Evolutionary conservation across 2,888 invertebrate genomes (phyloP).

Genomic region (Ypsolopha sequella): DNA sequence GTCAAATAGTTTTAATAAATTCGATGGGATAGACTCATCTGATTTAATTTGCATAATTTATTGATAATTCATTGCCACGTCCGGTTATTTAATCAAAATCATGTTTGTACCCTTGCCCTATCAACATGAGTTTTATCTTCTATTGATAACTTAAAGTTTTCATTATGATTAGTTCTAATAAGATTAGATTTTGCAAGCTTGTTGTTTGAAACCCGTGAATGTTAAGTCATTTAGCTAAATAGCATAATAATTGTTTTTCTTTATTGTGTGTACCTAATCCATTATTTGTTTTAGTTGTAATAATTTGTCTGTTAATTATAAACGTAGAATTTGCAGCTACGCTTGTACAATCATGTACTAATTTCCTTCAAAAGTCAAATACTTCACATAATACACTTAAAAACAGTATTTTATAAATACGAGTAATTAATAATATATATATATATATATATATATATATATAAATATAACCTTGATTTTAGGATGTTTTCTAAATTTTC

Average conservation of each 20-base stretch:
- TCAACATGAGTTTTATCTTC: too few species aligned
- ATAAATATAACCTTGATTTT: slow-evolving; percentile 26
- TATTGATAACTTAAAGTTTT: too few species aligned
- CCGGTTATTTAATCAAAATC: too few species aligned
- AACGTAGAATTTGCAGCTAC: slow-evolving; percentile 58
- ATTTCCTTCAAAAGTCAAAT: slow-evolving; percentile 36
- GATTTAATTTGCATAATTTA: too few species aligned
- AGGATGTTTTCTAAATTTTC: slow-evolving; percentile 59
- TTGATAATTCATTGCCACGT: too few species aligned
- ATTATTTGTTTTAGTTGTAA: slow-evolving; percentile 30
- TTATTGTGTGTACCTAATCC: slow-evolving; percentile 51
- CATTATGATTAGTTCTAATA: too few species aligned
- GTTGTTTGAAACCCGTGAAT: too few species aligned
- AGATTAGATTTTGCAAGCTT: background rate
- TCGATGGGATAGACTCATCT: too few species aligned
- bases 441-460: too few species aligned
- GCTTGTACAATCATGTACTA: slow-evolving; percentile 61
- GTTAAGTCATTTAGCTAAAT: background rate
- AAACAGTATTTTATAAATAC: slow-evolving; percentile 25
- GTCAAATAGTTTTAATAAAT: too few species aligned
- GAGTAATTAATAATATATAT: too few species aligned
- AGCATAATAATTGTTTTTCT: slow-evolving; percentile 11
- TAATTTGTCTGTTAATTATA: slow-evolving; percentile 23
- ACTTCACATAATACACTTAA: slow-evolving; percentile 54
- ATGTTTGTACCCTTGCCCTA: too few species aligned